Percentiles rank a stretch among this genome's conserved stretches.
Conservation (phyloP, 2,113 vertebrate species). For the Stigmatopora nigra region DNA sequence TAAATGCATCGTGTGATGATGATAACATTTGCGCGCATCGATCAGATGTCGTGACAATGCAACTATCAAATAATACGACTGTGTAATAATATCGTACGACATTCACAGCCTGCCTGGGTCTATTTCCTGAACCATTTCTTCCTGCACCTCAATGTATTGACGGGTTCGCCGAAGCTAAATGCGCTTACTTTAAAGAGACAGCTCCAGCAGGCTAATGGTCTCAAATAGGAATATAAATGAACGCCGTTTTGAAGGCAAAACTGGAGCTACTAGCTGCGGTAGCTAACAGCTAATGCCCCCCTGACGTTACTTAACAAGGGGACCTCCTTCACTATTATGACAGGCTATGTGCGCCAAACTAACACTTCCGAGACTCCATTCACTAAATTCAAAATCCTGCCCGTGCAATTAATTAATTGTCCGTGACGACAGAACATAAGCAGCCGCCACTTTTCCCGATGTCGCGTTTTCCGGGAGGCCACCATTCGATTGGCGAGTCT, state of each 20-base stretch:
- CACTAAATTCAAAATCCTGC: not conserved
- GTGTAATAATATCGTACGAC: not conserved
- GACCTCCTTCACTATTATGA: constrained; percentile 7
- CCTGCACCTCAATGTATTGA: not conserved
- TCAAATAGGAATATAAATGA: not conserved
- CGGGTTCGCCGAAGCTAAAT: not conserved
- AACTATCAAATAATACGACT: not conserved
- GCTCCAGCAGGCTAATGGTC: not conserved
- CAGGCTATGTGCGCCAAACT: not conserved
- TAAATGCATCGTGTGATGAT: not conserved
- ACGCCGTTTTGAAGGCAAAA: constrained; percentile 9
- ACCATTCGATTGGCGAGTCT: constrained; percentile 8
- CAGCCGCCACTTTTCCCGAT: not conserved
- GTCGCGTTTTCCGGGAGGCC: constrained; percentile 26
- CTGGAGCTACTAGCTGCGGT: constrained; percentile 19
- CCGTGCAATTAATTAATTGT: not conserved
- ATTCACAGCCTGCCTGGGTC: constrained; percentile 24
- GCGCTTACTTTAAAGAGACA: not conserved
- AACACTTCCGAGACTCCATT: not conserved
- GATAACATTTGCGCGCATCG: not conserved
- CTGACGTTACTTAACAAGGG: constrained; percentile 26
- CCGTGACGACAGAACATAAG: not conserved
- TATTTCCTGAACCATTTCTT: constrained; percentile 50
- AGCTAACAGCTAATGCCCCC: constrained; percentile 33
- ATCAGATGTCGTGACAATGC: not conserved